Conservation (phyloP, 2,113 vertebrate species). For the Sitta europaea region DNA sequence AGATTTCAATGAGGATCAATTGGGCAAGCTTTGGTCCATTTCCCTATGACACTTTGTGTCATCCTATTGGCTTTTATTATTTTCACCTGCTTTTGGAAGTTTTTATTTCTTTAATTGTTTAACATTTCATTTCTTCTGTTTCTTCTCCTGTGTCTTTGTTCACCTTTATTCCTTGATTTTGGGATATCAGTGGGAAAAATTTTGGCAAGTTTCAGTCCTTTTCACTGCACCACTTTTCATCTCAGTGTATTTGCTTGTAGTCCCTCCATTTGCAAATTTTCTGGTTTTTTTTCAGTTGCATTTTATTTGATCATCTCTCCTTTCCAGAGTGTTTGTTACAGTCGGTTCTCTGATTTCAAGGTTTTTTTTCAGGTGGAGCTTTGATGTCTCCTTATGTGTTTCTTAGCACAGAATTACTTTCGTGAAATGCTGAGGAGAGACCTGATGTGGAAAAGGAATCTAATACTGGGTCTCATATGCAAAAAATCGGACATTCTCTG, state of each 20-base stretch:
- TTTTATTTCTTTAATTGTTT: too few species aligned
- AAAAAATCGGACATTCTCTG: neutral
- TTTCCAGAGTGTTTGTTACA: neutral
- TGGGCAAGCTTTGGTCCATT: neutral
- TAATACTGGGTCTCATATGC: neutral
- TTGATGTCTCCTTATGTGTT: neutral
- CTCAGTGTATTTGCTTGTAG: neutral
- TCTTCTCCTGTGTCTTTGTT: neutral
- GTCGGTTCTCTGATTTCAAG: neutral
- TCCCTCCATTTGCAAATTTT: neutral
- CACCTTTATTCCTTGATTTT: neutral
- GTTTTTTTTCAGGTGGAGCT: neutral
- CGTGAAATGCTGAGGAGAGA: neutral
- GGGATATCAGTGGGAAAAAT: neutral
- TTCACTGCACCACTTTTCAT: neutral
- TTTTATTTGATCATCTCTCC: neutral
- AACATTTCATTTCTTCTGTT: neutral
- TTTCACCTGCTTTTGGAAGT: neutral
- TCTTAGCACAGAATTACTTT: neutral
- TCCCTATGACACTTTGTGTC: neutral
- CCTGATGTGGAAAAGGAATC: neutral
- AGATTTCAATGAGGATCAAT: neutral
- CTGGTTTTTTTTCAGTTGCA: neutral
- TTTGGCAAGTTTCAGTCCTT: accelerated
- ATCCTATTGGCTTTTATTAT: neutral